A percentile compares a stretch with the other conserved stretches of the same genome.
Conservation (phyloP, 2,797 vertebrate species). For the Xenopus petersii region DNA sequence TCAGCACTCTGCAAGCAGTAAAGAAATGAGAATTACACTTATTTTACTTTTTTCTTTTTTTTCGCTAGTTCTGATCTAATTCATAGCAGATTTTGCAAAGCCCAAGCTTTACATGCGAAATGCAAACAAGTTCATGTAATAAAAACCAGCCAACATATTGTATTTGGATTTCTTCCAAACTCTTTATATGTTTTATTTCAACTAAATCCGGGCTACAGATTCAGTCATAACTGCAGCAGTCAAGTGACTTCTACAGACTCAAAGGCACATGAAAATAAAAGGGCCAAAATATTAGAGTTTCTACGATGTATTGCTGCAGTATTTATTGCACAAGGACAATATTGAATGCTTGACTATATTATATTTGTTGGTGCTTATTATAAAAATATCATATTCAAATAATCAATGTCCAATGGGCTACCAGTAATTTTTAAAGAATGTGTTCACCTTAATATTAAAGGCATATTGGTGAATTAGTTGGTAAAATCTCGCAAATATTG, state of each 20-base stretch:
- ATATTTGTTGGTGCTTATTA: too few species aligned
- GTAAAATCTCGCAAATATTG: too few species aligned
- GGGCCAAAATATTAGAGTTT: too few species aligned
- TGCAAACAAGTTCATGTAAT: slow-evolving; percentile 49
- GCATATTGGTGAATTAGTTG: too few species aligned
- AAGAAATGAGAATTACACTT: neutral
- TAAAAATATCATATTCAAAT: too few species aligned
- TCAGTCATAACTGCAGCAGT: slow-evolving; percentile 20
- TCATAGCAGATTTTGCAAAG: slow-evolving; percentile 44
- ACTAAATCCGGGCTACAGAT: slow-evolving; percentile 32
- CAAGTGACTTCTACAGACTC: neutral
- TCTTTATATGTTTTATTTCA: slow-evolving; percentile 47
- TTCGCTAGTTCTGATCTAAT: slow-evolving; percentile 35
- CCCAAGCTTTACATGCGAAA: slow-evolving; percentile 45
- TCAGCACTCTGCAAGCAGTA: neutral
- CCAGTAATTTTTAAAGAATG: too few species aligned
- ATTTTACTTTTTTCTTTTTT: slow-evolving; percentile 12
- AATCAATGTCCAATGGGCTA: too few species aligned
- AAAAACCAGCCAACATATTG: slow-evolving; percentile 49
- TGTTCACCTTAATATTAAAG: too few species aligned
- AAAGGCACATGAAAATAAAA: too few species aligned
- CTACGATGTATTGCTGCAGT: too few species aligned
- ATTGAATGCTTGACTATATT: too few species aligned
- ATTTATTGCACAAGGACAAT: too few species aligned
- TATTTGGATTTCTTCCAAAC: slow-evolving; percentile 38